Percentiles rank a stretch among this genome's conserved stretches.
These are phyloP conservation scores for Dasyprocta punctata DNA, from an alignment of 2,113 vertebrate species.

Conservation along the genomic window DNA sequence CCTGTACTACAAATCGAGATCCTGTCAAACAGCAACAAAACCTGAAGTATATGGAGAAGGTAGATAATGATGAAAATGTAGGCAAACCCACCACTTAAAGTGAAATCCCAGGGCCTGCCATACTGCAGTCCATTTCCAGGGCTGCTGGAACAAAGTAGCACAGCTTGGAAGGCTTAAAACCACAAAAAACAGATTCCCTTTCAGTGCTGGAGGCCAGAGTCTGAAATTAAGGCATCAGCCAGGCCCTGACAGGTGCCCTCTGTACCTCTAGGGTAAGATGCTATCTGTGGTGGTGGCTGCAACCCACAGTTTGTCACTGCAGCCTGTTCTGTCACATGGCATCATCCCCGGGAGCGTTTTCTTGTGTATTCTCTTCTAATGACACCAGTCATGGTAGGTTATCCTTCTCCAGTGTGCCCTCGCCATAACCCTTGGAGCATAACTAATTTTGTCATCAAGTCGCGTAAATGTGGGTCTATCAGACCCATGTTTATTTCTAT, in stretches of 20 bases:
- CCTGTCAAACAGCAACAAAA: not conserved
- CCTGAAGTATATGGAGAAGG: not conserved
- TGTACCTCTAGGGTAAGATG: not conserved
- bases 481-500: not conserved
- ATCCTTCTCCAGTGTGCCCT: not conserved
- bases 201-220: not conserved
- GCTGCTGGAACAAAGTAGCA: not conserved
- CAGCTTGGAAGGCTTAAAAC: not conserved
- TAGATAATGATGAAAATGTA: not conserved
- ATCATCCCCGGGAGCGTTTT: not conserved
- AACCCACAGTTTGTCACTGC: not conserved
- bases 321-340: not conserved
- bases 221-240: not conserved
- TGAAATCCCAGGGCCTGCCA: not conserved
- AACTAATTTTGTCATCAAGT: not conserved
- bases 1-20: not conserved
- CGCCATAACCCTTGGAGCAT: not conserved
- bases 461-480: not conserved
- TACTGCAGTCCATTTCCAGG: not conserved
- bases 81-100: not conserved
- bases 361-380: not conserved
- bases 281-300: not conserved
- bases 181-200: constrained; percentile 17
- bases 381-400: not conserved
- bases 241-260: not conserved